Conservation (phyloP, 2,113 vertebrate species). For the Pseudonaja textilis region DNA sequence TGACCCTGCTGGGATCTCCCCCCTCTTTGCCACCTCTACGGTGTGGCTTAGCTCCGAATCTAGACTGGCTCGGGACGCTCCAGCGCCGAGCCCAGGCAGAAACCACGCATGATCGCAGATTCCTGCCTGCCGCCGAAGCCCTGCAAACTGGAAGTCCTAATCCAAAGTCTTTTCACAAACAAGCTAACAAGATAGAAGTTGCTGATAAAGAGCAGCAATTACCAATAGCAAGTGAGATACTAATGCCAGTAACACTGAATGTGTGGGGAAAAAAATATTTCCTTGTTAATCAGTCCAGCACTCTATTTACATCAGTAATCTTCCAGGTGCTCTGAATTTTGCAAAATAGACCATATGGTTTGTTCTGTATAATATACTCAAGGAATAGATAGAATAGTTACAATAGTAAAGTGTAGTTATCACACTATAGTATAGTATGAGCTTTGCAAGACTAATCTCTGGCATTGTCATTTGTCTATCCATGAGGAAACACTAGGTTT, state of each 20-base stretch:
- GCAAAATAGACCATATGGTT: not conserved
- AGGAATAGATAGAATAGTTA: not conserved
- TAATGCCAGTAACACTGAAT: not conserved
- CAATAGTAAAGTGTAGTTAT: not conserved
- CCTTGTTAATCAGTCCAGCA: not conserved
- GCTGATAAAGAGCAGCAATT: not conserved
- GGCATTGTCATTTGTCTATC: not conserved
- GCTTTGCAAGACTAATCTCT: not conserved
- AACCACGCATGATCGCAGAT: no score
- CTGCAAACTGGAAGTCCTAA: not conserved
- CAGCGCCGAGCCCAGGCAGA: no score
- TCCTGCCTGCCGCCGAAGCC: no score
- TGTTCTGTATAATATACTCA: not conserved
- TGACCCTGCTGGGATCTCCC: no score
- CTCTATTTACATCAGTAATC: not conserved
- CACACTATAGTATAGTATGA: not conserved
- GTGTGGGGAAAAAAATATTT: not conserved
- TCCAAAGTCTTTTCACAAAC: not conserved
- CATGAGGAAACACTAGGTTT: not conserved
- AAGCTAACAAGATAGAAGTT: not conserved
- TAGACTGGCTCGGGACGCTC: no score
- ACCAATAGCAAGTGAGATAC: not conserved
- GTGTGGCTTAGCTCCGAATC: no score
- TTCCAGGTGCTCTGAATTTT: not conserved
- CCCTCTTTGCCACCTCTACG: no score